Conservation (phyloP, 2,113 vertebrate species). For the Centrocercus urophasianus region DNA sequence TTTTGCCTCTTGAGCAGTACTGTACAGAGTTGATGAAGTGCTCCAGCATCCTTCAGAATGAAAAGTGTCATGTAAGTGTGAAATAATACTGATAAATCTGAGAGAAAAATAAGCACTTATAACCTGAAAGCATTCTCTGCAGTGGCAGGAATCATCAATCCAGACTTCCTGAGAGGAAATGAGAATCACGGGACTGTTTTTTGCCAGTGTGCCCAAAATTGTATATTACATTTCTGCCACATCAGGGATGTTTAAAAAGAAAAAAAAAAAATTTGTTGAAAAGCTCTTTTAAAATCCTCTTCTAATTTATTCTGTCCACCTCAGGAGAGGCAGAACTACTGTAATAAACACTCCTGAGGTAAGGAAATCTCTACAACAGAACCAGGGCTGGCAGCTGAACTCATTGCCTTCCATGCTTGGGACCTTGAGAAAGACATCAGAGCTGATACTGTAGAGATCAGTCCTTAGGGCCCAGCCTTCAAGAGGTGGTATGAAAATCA, state of each 20-base stretch:
- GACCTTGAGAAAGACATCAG: background rate
- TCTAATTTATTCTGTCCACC: constrained; percentile 11
- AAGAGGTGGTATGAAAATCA: background rate
- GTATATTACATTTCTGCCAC: background rate
- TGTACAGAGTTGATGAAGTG: background rate
- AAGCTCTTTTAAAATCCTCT: background rate
- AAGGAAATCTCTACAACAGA: background rate
- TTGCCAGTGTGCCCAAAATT: background rate
- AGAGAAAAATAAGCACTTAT: background rate
- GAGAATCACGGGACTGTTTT: background rate
- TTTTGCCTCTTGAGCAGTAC: background rate
- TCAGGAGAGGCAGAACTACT: background rate
- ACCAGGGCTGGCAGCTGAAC: background rate
- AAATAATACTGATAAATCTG: constrained; percentile 16
- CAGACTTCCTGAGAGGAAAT: background rate
- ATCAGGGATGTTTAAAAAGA: background rate
- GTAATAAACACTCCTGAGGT: background rate
- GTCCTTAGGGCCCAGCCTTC: background rate
- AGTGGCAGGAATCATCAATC: background rate
- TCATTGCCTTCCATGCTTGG: background rate
- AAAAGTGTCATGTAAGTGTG: background rate
- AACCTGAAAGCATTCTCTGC: background rate
- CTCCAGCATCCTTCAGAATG: background rate
- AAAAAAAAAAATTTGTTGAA: background rate
- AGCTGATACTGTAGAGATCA: background rate